A percentile compares a stretch with the other conserved stretches of the same genome.
These are phyloP conservation scores for Fundulus diaphanus DNA, from an alignment of 2,797 vertebrate genomes.

Conservation along the genomic window DNA sequence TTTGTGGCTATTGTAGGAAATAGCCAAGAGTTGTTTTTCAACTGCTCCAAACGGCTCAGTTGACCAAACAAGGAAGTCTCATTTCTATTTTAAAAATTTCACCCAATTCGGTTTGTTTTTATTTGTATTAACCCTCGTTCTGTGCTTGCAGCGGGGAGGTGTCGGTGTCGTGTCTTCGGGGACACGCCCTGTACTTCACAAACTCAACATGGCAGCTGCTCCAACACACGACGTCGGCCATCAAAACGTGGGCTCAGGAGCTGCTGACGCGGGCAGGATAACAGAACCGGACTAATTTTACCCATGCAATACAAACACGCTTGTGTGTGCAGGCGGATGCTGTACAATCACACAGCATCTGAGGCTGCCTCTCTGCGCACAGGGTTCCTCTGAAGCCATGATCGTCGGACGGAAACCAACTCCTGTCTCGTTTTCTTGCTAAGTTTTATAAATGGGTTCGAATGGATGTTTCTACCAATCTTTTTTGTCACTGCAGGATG, in stretches of 20 bases:
- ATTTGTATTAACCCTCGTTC: background rate
- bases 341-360: constrained; percentile 28
- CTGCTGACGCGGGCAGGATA: constrained; percentile 81
- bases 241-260: constrained; percentile 89
- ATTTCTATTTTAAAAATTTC: background rate
- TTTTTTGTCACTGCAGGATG: constrained; percentile 65
- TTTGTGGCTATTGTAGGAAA: too few relatives aligned
- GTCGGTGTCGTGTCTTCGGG: constrained; percentile 86
- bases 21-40: too few relatives aligned
- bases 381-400: constrained; percentile 12
- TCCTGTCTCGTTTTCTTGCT: constrained; percentile 45
- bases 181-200: constrained; percentile 82
- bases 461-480: constrained; percentile 66
- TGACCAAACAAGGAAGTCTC: background rate
- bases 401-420: constrained; percentile 36
- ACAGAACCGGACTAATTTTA: constrained; percentile 45
- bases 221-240: constrained; percentile 84
- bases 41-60: too few relatives aligned
- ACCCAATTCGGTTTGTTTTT: background rate
- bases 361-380: constrained; percentile 36
- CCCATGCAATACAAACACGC: constrained; percentile 25
- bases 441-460: constrained; percentile 58
- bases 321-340: constrained; percentile 8
- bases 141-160: constrained; percentile 84
- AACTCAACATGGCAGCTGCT: constrained; percentile 89